Evolutionary conservation across 92 coral and sea anemone species (phyloP).

Genomic region (Metridium senile): DNA sequence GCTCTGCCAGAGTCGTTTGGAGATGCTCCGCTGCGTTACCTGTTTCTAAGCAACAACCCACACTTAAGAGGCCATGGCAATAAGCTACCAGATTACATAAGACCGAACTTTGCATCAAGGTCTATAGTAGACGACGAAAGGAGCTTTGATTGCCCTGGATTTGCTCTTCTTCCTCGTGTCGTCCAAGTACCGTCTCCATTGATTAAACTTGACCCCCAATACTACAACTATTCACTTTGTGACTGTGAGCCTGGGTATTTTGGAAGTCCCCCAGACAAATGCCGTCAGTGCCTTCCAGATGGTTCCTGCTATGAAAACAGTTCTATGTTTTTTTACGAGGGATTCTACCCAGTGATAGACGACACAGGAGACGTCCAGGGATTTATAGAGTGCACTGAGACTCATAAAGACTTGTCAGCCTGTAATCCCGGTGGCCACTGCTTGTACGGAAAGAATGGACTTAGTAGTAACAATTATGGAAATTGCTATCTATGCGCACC

Average conservation of each 20-base stretch:
- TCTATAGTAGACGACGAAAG: conserved; percentile 4
- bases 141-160: conserved; percentile 12
- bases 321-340: neutral
- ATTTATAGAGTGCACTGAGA: neutral
- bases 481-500: neutral
- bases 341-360: neutral
- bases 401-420: neutral
- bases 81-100: neutral
- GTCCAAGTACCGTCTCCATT: conserved; percentile 4
- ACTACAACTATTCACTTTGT: conserved; percentile 14
- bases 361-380: neutral
- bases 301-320: neutral
- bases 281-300: neutral
- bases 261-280: conserved; percentile 1
- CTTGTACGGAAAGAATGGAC: conserved; percentile 5
- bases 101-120: neutral
- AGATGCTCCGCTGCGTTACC: conserved; percentile 12
- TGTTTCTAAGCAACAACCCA: neutral
- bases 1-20: neutral
- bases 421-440: conserved; percentile 3
- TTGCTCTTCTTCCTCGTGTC: neutral
- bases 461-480: neutral
- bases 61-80: neutral
- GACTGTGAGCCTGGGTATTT: conserved; percentile 7
- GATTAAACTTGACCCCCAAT: conserved; percentile 2